phyloP scores from a whole-genome alignment of 1,140 invertebrate species.

The Neodiprion fabricii region DNA sequence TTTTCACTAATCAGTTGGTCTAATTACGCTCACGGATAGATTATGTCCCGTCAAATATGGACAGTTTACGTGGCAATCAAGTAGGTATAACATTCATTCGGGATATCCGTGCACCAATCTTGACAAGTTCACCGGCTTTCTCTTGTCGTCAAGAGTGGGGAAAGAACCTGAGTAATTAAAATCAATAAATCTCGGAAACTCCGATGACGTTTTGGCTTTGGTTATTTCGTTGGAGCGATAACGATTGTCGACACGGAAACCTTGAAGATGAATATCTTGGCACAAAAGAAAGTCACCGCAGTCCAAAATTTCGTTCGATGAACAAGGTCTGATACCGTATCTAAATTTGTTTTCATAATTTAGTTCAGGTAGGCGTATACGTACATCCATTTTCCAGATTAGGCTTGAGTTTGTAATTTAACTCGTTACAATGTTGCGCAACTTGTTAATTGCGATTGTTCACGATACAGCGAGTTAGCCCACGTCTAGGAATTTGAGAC shows the following conservation, averaged over 20 bases:
- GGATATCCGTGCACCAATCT: no score
- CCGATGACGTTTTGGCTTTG: no score
- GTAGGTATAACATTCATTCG: no score
- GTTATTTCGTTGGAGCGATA: no score
- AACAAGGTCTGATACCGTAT: not conserved
- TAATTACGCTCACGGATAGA: no score
- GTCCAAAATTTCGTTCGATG: not conserved
- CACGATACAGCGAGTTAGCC: not conserved
- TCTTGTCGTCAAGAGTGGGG: no score
- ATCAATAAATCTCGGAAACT: no score
- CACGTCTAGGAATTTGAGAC: not conserved
- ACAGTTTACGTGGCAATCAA: no score
- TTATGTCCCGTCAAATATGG: no score
- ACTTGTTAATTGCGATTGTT: not conserved
- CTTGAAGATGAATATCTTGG: not conserved
- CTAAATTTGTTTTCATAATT: not conserved
- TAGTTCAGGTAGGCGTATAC: not conserved
- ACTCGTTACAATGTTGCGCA: not conserved
- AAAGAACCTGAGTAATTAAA: no score
- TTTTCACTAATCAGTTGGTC: no score
- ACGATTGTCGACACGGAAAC: not conserved
- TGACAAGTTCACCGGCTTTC: no score
- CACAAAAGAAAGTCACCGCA: not conserved
- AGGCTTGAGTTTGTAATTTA: not conserved
- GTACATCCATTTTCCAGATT: not conserved